Evolutionary conservation across 92 coral and sea anemone genomes (phyloP).

Genomic region (Epizoanthus stellaris): DNA sequence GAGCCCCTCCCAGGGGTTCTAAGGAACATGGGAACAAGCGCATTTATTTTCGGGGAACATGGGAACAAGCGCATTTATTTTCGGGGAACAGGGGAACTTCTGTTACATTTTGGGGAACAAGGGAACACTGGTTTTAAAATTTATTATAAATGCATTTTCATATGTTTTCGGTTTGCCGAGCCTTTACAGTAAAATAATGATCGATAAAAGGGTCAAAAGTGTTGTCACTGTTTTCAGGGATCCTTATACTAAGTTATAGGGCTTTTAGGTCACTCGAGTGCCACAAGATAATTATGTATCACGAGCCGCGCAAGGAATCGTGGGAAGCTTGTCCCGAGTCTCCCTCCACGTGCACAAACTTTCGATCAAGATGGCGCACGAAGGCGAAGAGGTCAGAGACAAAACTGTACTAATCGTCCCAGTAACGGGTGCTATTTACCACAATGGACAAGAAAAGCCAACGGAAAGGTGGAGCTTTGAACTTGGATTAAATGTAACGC

Average conservation of each 20-base stretch:
- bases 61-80: too few species aligned
- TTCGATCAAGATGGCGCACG: neutral
- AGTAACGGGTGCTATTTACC: constrained; percentile 28
- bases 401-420: neutral
- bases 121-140: neutral
- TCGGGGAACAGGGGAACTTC: too few species aligned
- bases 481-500: constrained; percentile 31
- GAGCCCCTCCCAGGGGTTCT: too few species aligned
- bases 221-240: too few species aligned
- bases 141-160: constrained; percentile 9
- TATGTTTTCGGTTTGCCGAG: constrained; percentile 6
- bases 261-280: constrained; percentile 3
- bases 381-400: neutral
- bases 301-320: constrained; percentile 2
- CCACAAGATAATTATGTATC: constrained; percentile 12
- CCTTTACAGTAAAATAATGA: constrained; percentile 5
- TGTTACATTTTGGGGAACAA: too few species aligned
- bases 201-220: neutral
- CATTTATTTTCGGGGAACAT: too few species aligned
- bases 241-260: constrained; percentile 3
- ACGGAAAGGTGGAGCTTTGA: constrained; percentile 62
- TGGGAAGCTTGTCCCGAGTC: constrained; percentile 4
- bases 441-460: constrained; percentile 66
- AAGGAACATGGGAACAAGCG: too few species aligned
- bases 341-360: constrained; percentile 4